Percentiles rank a stretch among this genome's conserved stretches.
Evolutionary conservation across 2,113 vertebrate species (phyloP).

Genomic region (Mellivora capensis): DNA sequence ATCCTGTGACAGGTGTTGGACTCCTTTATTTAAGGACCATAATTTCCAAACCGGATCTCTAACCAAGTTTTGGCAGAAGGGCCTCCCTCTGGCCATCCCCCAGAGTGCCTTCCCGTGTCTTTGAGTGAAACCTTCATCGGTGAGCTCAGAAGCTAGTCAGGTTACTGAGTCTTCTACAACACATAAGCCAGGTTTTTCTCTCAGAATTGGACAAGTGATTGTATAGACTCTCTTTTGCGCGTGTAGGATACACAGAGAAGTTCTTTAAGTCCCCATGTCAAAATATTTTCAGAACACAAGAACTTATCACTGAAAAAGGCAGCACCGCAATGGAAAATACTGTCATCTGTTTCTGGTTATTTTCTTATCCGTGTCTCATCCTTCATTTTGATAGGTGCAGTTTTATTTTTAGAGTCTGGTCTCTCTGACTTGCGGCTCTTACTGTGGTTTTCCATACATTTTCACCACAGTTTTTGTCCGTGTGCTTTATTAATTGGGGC

Average conservation of each 20-base stretch:
- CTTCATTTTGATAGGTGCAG: conserved; percentile 37
- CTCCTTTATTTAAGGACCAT: background rate
- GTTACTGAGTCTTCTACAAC: background rate
- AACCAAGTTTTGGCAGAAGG: background rate
- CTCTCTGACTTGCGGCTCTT: conserved; percentile 8
- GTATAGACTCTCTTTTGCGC: background rate
- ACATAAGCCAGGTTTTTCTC: background rate
- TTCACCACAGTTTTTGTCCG: background rate
- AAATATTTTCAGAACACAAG: background rate
- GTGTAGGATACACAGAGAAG: background rate
- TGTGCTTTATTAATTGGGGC: background rate
- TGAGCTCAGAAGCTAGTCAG: background rate
- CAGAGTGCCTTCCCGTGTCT: background rate
- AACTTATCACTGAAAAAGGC: background rate
- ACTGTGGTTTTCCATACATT: conserved; percentile 2
- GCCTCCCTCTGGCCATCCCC: background rate
- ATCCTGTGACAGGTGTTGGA: background rate
- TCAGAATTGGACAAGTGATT: background rate
- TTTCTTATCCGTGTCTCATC: conserved; percentile 56
- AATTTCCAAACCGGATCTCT: background rate
- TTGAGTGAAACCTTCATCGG: background rate
- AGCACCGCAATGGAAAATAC: background rate
- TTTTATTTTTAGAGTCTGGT: conserved; percentile 54
- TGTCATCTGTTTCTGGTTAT: conserved; percentile 34
- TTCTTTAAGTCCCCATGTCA: background rate